Conservation (phyloP, 2,113 vertebrate genomes). For the Piliocolobus tephrosceles region DNA sequence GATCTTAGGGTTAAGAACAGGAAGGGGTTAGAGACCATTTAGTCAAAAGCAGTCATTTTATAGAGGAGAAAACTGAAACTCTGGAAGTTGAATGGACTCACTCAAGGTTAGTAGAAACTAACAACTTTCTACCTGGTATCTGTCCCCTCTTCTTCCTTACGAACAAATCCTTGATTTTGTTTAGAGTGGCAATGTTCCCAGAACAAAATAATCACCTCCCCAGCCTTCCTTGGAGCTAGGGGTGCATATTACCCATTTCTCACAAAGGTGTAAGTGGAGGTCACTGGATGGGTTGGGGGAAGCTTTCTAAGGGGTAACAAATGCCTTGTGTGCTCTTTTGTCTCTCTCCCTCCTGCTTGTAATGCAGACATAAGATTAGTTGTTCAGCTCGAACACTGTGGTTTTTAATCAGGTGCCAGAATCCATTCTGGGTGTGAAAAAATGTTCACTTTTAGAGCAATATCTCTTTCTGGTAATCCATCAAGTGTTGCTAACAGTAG, state of each 20-base stretch:
- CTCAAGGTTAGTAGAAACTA: neutral
- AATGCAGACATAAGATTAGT: neutral
- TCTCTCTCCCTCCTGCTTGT: neutral
- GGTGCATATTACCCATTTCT: neutral
- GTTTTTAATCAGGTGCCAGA: neutral
- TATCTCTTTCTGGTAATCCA: neutral
- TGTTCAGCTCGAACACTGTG: neutral
- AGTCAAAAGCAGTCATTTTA: neutral
- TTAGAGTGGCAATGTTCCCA: neutral
- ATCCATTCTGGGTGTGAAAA: neutral
- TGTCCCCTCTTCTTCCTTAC: neutral
- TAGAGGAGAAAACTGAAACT: slow-evolving; percentile 24
- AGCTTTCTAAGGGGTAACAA: neutral
- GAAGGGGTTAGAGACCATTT: neutral
- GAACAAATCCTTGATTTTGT: neutral
- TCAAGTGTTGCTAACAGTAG: neutral
- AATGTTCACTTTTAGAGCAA: neutral
- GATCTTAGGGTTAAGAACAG: neutral
- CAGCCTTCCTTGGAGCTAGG: neutral
- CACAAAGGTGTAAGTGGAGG: neutral
- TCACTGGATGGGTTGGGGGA: neutral
- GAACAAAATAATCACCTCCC: neutral
- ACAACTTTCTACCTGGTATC: neutral
- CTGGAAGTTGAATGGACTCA: neutral
- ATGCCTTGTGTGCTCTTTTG: neutral